Evolutionary conservation across 2,797 vertebrate species (phyloP).

Genomic region (Sebastolobus altivelis): DNA sequence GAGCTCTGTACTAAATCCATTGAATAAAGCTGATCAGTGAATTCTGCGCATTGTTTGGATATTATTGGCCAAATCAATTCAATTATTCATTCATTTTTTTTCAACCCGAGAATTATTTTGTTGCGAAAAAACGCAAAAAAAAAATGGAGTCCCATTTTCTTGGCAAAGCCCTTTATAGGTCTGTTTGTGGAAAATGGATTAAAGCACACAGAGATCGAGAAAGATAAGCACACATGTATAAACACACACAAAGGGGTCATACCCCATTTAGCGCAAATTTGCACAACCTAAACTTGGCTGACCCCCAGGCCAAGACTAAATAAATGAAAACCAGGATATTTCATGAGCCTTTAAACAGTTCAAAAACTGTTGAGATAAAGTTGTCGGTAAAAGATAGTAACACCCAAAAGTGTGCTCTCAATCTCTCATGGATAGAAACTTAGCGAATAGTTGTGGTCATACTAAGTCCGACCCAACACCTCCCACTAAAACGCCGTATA

Average conservation of each 20-base stretch:
- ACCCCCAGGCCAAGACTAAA: constrained; percentile 19
- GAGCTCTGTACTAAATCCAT: background rate
- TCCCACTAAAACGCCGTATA: constrained; percentile 15
- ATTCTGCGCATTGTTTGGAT: background rate
- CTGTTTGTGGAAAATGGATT: background rate
- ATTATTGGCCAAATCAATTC: background rate
- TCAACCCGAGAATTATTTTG: background rate
- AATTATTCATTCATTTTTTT: background rate
- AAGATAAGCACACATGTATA: background rate
- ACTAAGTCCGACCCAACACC: constrained; percentile 34
- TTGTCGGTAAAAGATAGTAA: background rate
- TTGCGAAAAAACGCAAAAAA: background rate
- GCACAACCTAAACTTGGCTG: constrained; percentile 22
- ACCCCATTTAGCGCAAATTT: constrained; percentile 14
- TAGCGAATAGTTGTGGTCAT: constrained; percentile 50
- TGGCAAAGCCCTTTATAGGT: background rate
- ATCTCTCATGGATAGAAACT: constrained; percentile 1
- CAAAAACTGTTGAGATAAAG: background rate
- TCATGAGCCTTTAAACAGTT: background rate
- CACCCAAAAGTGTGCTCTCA: background rate
- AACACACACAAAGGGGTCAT: constrained; percentile 12
- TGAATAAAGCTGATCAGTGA: background rate
- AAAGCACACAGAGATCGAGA: constrained; percentile 2
- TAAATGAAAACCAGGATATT: constrained; percentile 13
- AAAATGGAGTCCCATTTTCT: background rate